phyloP scores from a whole-genome alignment of 2,113 vertebrate species.

The Zosterops borbonicus region DNA sequence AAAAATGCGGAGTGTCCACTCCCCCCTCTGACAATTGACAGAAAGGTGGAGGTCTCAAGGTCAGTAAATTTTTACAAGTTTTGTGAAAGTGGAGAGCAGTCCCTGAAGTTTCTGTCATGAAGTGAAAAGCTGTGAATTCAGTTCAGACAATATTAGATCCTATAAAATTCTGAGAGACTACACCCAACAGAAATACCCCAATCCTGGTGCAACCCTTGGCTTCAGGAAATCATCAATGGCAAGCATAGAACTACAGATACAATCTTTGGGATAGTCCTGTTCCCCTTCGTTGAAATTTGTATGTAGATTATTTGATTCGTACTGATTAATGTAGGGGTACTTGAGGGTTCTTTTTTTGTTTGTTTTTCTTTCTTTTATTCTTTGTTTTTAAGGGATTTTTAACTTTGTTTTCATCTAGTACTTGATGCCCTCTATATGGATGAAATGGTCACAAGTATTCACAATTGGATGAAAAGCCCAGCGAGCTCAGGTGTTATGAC shows the following conservation, averaged over 20 bases:
- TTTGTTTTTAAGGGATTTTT: background rate
- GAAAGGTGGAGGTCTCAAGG: background rate
- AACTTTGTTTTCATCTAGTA: constrained; percentile 68
- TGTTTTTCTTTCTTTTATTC: background rate
- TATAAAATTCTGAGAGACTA: background rate
- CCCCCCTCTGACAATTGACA: background rate
- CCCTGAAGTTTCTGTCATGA: background rate
- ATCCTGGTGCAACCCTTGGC: background rate
- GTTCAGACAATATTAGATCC: background rate
- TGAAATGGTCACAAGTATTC: constrained; percentile 81
- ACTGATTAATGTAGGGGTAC: background rate
- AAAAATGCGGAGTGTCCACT: rapidly evolving
- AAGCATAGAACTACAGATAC: background rate
- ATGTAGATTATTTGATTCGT: background rate
- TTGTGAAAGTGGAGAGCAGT: background rate
- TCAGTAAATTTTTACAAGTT: background rate
- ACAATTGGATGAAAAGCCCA: constrained; percentile 74
- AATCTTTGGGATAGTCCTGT: background rate
- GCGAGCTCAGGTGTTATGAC: constrained; percentile 1
- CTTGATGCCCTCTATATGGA: constrained; percentile 92
- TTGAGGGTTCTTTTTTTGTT: background rate
- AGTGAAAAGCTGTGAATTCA: background rate
- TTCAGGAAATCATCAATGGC: background rate
- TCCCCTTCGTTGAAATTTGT: background rate
- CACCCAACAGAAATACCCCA: background rate